Evolutionary conservation across 2,888 invertebrate genomes (phyloP).

Genomic region (Drosophila peninsularis): DNA sequence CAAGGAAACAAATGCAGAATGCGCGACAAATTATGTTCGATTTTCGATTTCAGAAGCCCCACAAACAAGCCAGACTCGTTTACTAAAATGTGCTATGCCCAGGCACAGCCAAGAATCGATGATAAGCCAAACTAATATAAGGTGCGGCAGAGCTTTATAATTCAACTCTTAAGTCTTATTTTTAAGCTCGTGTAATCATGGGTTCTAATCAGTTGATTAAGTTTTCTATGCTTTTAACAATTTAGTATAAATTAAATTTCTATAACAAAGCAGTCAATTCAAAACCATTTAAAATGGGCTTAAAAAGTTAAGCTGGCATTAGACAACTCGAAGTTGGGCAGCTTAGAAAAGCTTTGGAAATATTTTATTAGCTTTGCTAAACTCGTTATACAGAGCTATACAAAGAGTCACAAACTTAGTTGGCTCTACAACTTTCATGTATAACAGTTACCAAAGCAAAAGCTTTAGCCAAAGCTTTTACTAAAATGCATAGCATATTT

Average conservation of each 20-base stretch:
- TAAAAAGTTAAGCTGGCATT: not conserved
- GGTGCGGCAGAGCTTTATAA: not conserved
- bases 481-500: conserved; percentile 10
- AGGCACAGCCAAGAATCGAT: conserved; percentile 4
- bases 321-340: not conserved
- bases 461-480: conserved; percentile 33
- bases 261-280: not conserved
- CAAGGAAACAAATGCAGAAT: conserved; percentile 42
- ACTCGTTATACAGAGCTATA: not conserved
- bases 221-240: too few species aligned
- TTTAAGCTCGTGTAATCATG: not conserved
- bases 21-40: conserved; percentile 63
- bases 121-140: not conserved
- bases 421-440: not conserved
- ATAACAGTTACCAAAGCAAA: conserved; percentile 30
- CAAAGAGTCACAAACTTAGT: not conserved
- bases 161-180: not conserved
- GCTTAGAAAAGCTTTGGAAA: not conserved
- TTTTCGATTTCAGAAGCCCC: conserved; percentile 70
- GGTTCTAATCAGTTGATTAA: not conserved
- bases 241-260: not conserved
- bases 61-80: conserved; percentile 36
- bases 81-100: conserved; percentile 29
- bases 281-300: not conserved
- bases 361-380: not conserved